These are phyloP conservation scores for Latrodectus geometricus DNA, from an alignment of 1,140 invertebrate genomes.

Conservation along the genomic window DNA sequence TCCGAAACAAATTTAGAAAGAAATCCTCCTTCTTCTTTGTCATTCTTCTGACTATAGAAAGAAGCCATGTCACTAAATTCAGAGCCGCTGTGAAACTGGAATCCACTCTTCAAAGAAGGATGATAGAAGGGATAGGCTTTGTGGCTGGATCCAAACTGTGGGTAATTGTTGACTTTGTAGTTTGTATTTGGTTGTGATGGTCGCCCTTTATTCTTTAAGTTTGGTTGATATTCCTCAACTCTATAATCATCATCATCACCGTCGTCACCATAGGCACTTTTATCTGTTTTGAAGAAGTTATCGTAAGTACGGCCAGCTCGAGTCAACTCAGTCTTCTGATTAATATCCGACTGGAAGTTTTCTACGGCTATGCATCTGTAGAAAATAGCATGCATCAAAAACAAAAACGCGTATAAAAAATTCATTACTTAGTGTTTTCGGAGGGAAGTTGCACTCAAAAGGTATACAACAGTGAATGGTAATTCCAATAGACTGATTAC, in stretches of 20 bases:
- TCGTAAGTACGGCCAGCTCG: conserved; percentile 27
- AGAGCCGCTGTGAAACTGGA: neutral
- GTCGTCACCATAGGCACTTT: conserved; percentile 14
- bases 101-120: conserved; percentile 9
- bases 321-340: neutral
- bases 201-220: neutral
- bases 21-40: conserved; percentile 15
- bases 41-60: neutral
- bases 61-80: neutral
- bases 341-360: no score
- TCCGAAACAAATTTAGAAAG: conserved; percentile 35
- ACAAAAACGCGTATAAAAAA: no score
- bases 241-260: conserved; percentile 22
- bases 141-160: neutral
- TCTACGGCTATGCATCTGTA: no score
- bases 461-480: no score
- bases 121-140: conserved; percentile 27
- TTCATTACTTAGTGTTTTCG: no score
- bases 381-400: no score
- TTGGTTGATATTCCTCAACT: neutral
- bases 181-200: neutral
- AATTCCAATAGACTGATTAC: no score
- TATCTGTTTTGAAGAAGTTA: neutral
- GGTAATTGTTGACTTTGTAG: conserved; percentile 7
- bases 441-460: no score